These are phyloP conservation scores for Amblyornis subalaris DNA, from an alignment of 2,113 vertebrate genomes.

Conservation along the genomic window DNA sequence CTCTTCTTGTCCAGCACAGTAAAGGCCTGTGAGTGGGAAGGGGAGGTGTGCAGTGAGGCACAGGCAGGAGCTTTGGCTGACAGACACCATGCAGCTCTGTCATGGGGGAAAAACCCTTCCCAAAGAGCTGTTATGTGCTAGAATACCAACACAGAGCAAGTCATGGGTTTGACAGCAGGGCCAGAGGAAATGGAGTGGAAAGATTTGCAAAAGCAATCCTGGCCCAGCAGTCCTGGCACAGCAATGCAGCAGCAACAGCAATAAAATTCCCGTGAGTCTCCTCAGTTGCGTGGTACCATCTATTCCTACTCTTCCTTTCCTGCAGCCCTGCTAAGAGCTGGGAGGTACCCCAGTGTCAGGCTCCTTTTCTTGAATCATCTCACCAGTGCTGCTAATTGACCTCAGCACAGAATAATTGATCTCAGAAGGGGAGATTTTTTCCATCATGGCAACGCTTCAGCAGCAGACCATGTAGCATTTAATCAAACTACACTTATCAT, in stretches of 20 bases:
- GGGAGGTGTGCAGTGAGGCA: neutral
- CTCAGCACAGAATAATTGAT: neutral
- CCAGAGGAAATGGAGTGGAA: neutral
- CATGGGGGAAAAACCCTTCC: neutral
- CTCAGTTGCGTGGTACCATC: neutral
- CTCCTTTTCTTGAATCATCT: neutral
- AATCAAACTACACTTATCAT: neutral
- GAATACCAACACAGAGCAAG: neutral
- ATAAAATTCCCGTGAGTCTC: rapidly evolving
- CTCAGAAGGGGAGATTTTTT: neutral
- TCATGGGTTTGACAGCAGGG: neutral
- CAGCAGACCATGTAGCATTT: neutral
- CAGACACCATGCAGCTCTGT: neutral
- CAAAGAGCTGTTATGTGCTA: neutral
- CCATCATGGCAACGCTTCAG: neutral
- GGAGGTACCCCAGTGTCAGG: neutral
- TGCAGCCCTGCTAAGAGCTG: neutral
- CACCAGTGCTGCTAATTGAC: neutral
- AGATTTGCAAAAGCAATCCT: neutral
- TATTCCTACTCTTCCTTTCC: neutral
- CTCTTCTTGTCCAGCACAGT: neutral
- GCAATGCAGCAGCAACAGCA: neutral
- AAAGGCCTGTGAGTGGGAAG: neutral
- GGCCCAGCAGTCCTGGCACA: neutral
- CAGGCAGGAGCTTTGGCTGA: neutral